These are phyloP conservation scores for Molossus molossus DNA, from an alignment of 2,797 vertebrate genomes.

Conservation along the genomic window DNA sequence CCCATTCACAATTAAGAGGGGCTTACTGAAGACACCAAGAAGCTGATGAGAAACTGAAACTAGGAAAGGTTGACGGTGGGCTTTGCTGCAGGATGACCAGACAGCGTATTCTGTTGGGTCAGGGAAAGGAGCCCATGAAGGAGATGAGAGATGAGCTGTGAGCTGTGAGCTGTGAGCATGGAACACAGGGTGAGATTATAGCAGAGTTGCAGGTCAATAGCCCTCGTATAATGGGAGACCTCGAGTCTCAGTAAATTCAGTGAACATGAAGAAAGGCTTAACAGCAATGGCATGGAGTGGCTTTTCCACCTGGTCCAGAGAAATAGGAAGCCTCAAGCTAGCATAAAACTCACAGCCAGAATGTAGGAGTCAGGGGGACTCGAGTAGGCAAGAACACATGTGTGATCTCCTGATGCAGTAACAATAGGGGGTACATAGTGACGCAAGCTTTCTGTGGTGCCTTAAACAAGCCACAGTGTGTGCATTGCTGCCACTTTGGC, in stretches of 20 bases:
- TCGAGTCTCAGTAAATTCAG: neutral
- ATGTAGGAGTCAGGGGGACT: neutral
- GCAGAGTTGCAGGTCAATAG: neutral
- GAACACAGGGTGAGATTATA: neutral
- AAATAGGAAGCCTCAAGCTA: neutral
- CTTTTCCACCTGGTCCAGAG: neutral
- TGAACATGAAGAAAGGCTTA: neutral
- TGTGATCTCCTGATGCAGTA: neutral
- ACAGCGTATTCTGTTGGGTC: neutral
- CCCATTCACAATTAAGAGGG: neutral
- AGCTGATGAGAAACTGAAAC: conserved; percentile 41
- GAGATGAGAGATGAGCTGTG: neutral
- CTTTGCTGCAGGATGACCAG: neutral
- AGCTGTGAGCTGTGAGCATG: neutral
- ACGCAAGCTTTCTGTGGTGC: neutral
- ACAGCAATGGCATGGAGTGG: neutral
- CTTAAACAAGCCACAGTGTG: neutral
- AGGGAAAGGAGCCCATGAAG: neutral
- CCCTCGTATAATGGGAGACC: neutral
- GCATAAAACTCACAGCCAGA: conserved; percentile 13
- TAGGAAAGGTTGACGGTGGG: neutral
- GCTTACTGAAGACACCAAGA: neutral
- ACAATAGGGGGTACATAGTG: accelerated
- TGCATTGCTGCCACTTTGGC: neutral
- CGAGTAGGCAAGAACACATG: neutral